Conservation (phyloP, 2,888 invertebrate genomes). For the Drosophila silvestris region DNA sequence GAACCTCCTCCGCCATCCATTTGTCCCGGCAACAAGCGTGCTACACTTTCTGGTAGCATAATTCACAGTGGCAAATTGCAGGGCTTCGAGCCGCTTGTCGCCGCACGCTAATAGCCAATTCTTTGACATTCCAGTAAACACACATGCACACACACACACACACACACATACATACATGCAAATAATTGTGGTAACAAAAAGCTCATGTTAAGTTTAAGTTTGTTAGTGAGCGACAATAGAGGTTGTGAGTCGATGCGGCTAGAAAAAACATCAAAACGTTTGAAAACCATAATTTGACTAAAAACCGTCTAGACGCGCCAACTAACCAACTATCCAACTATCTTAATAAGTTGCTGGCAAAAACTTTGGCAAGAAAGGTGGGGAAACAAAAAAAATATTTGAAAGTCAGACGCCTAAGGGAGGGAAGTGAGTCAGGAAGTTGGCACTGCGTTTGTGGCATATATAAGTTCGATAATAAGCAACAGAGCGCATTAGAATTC, state of each 20-base stretch:
- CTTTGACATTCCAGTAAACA: constrained; percentile 52
- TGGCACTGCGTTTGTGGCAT: constrained; percentile 67
- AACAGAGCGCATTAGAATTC: constrained; percentile 55
- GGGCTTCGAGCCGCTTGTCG: constrained; percentile 36
- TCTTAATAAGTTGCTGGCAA: constrained; percentile 77
- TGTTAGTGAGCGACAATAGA: constrained; percentile 31
- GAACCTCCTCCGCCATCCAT: background rate
- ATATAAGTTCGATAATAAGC: constrained; percentile 81
- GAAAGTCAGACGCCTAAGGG: background rate
- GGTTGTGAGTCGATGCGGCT: background rate
- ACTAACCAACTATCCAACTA: constrained; percentile 67
- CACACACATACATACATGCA: background rate
- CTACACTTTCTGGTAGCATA: constrained; percentile 27
- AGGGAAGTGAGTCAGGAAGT: constrained; percentile 54
- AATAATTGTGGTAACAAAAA: constrained; percentile 53
- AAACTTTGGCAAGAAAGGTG: constrained; percentile 51
- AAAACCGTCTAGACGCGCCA: constrained; percentile 77
- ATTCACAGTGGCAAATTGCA: constrained; percentile 49
- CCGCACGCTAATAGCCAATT: constrained; percentile 47
- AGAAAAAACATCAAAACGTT: constrained; percentile 37
- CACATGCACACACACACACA: constrained; percentile 19
- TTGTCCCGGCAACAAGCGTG: constrained; percentile 10
- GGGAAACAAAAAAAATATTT: background rate
- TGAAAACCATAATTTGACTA: constrained; percentile 79
- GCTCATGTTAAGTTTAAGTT: constrained; percentile 55